These are phyloP conservation scores for Tenualosa ilisha DNA, from an alignment of 2,797 vertebrate genomes.

Conservation along the genomic window DNA sequence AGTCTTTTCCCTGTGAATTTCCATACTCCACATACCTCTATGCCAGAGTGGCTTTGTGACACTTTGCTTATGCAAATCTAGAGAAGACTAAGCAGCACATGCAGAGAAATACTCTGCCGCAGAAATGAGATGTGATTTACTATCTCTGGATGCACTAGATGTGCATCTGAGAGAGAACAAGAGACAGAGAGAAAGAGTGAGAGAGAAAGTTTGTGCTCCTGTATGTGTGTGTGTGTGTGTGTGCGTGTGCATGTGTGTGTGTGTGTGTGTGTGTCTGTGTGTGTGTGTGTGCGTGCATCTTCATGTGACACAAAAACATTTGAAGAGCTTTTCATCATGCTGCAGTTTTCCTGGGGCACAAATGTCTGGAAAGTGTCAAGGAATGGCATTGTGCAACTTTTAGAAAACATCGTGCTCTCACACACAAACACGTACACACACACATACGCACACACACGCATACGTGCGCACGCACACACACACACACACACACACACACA, in stretches of 20 bases:
- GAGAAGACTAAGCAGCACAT: neutral
- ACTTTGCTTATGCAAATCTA: conserved; percentile 20
- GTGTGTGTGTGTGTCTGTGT: conserved; percentile 1
- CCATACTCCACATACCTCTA: neutral
- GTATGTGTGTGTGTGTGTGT: neutral
- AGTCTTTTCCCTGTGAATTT: neutral
- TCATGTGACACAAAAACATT: neutral
- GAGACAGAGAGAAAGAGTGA: no score
- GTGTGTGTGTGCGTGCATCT: neutral
- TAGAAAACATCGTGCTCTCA: neutral
- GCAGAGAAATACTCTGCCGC: neutral
- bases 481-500: neutral
- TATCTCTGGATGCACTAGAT: neutral
- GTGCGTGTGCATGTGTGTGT: neutral
- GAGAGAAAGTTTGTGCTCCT: no score
- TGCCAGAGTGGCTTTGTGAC: neutral
- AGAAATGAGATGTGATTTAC: neutral
- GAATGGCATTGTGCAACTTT: neutral
- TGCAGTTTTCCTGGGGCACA: conserved; percentile 10
- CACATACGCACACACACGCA: neutral
- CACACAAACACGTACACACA: neutral
- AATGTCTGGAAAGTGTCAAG: conserved; percentile 21
- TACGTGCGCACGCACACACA: neutral
- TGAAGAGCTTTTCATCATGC: neutral
- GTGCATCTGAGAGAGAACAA: neutral